These are phyloP conservation scores for Numida meleagris DNA, from an alignment of 2,113 vertebrate genomes.

Conservation along the genomic window DNA sequence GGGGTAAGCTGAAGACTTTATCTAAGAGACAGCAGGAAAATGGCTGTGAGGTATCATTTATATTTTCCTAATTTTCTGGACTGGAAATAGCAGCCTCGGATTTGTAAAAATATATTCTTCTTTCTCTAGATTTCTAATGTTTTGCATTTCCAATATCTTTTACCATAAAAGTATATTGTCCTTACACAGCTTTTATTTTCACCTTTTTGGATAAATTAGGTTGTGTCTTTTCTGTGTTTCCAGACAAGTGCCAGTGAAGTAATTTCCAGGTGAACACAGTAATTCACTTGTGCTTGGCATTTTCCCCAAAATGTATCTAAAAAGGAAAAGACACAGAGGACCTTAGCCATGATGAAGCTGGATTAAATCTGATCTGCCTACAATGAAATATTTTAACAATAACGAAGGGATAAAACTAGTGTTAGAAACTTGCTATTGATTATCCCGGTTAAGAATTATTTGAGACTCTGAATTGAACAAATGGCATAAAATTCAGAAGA, in stretches of 20 bases:
- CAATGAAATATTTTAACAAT: background rate
- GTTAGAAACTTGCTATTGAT: background rate
- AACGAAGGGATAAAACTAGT: background rate
- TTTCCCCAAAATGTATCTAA: conserved; percentile 18
- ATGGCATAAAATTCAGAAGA: background rate
- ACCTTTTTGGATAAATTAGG: conserved; percentile 68
- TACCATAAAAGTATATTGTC: conserved; percentile 26
- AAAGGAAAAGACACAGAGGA: conserved; percentile 38
- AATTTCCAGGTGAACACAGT: conserved; percentile 26
- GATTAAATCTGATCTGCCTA: background rate
- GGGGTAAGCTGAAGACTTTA: background rate
- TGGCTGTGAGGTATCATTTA: background rate
- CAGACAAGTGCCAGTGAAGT: conserved; percentile 47
- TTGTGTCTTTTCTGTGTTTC: background rate
- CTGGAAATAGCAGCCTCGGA: background rate
- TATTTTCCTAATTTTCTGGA: background rate
- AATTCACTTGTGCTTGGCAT: background rate
- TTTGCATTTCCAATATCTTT: conserved; percentile 29
- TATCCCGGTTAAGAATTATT: background rate
- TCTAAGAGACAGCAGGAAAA: background rate
- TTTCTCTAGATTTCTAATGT: background rate
- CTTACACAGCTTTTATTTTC: conserved; percentile 55
- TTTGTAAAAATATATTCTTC: background rate
- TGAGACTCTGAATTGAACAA: background rate
- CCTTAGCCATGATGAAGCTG: background rate